These are phyloP conservation scores for Punctoribates punctum DNA, from an alignment of 2,888 invertebrate genomes.

Conservation along the genomic window DNA sequence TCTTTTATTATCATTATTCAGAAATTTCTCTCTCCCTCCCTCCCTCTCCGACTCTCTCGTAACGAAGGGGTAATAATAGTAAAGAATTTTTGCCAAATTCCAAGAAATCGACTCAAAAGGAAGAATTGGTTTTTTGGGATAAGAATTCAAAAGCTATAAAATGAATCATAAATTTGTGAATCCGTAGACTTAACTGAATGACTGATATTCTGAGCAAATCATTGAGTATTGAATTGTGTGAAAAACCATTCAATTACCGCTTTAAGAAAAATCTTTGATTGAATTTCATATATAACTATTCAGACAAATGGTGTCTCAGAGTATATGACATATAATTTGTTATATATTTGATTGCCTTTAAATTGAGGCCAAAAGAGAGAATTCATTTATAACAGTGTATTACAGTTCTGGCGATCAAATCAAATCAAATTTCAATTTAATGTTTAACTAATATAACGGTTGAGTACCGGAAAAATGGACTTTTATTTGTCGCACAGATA, in stretches of 20 bases:
- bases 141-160: too few relatives aligned
- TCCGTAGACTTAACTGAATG: neutral
- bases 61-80: neutral
- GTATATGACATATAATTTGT: neutral
- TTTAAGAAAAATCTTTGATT: neutral
- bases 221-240: neutral
- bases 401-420: neutral
- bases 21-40: too few relatives aligned
- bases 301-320: too few relatives aligned
- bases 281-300: neutral
- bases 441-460: constrained; percentile 23
- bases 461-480: constrained; percentile 11
- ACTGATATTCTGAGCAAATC: neutral
- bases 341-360: neutral
- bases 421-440: constrained; percentile 13
- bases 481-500: neutral
- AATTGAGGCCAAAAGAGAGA: too few relatives aligned
- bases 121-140: too few relatives aligned
- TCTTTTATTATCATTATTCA: too few relatives aligned
- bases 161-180: neutral
- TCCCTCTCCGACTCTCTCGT: too few relatives aligned
- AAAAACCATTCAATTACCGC: neutral
- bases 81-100: neutral
- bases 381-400: neutral
- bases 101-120: too few relatives aligned